Base-by-base conservation (phyloP, 1,140 invertebrate species). In the Drosophila suzukii region DNA sequence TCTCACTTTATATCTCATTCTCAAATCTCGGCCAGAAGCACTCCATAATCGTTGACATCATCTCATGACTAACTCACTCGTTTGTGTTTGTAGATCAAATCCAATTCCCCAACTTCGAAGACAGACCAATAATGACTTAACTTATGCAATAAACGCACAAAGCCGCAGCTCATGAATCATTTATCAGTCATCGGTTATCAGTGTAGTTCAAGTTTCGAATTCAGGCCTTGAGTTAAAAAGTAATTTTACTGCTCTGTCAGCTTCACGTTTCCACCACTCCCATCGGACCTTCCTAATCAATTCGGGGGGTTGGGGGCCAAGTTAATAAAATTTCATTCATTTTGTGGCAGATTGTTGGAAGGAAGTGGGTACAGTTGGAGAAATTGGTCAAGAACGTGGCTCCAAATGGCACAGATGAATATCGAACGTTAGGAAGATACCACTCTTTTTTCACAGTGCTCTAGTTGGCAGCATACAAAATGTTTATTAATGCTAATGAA, bases 401-500 rank as follows among this genome's bases (percentile, higher is more conserved):
- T 2, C 7, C 5, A 32, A 39, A 6, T 8, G 44, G n/a, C 10
- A 8, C 11, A 15, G 4, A 24, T 10, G 27, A 30, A 30, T 8
- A 10, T 5, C 1, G n/a, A 5, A 3, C 8, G 7, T 12, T 0
- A 8, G 2, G 4, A 4, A 24, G 11, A 12, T 24, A 10, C 2
- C 3, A 11, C 5, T 3, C 8, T 6, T 65, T 70, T 70, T 32
- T 57, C 66, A 39, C 65, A 71, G 53, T 70, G 53, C 30, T 38
- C 24, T 30, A 68, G 49, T 47, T 67, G 66, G 41, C 65, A 71
- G 76, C 68, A 66, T 79, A 79, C 55, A 59, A 65, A 82, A 77
- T 76, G 75, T 70, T 75, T 78, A 75, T 75, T 70, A 82, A 75
- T 83, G 79, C 68, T 83, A 82, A 82, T 78, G 58, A 75, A 71